These are phyloP conservation scores for Macroglossus sobrinus DNA, from an alignment of 2,113 vertebrate species.

Conservation along the genomic window DNA sequence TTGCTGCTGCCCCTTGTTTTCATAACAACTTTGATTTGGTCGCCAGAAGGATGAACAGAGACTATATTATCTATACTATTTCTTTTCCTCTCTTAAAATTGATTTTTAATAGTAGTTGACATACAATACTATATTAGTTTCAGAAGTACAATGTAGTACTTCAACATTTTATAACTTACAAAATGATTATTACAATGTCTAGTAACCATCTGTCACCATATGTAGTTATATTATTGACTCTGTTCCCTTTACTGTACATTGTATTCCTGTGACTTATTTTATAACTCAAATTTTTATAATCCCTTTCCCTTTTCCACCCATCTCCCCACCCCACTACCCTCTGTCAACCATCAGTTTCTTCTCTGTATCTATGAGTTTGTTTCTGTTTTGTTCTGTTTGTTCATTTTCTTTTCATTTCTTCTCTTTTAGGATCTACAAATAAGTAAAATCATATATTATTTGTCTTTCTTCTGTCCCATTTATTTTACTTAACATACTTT, in stretches of 20 bases:
- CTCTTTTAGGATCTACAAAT: neutral
- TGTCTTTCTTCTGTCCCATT: neutral
- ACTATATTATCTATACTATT: no score
- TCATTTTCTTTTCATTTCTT: no score
- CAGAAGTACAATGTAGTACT: neutral
- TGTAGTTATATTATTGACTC: neutral
- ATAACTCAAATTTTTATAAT: neutral
- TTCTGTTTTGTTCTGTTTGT: neutral
- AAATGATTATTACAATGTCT: neutral
- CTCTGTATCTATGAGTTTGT: neutral
- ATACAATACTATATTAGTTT: neutral
- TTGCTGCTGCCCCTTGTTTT: no score
- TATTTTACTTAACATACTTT: neutral
- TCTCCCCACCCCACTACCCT: neutral
- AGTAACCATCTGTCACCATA: neutral
- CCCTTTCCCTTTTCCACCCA: neutral
- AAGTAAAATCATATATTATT: neutral
- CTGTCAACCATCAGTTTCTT: neutral
- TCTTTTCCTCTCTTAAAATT: neutral
- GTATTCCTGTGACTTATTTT: neutral
- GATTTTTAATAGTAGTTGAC: neutral
- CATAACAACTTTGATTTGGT: no score
- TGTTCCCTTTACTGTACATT: neutral
- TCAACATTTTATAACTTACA: neutral
- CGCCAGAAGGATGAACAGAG: no score